Evolutionary conservation across 2,797 vertebrate species (phyloP).

Genomic region (Platalea minor): DNA sequence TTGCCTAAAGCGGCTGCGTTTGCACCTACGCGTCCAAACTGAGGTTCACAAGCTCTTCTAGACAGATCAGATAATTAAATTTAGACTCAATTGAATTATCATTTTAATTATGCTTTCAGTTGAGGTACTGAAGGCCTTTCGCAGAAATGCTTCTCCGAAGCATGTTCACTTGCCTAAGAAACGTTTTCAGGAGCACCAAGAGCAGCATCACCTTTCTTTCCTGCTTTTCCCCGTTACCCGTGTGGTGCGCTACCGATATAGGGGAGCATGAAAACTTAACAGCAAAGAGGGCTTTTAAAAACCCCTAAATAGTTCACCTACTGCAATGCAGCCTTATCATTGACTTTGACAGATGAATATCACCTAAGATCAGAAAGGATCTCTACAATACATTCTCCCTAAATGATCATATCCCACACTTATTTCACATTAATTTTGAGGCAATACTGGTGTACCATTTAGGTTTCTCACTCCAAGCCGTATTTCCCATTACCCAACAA

Average conservation of each 20-base stretch:
- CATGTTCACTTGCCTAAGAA: background rate
- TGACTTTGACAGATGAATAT: background rate
- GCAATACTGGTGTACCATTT: rapidly evolving
- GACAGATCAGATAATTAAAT: background rate
- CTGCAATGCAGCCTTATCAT: background rate
- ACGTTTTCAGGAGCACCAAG: background rate
- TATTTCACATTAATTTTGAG: rapidly evolving
- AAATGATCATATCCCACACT: rapidly evolving
- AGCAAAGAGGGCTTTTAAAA: background rate
- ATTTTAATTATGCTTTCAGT: background rate
- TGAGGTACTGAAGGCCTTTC: background rate
- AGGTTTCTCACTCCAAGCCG: background rate
- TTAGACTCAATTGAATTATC: background rate
- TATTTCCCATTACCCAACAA: background rate
- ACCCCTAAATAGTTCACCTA: background rate
- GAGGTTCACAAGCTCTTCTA: background rate
- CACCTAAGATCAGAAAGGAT: background rate
- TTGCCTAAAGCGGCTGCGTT: rapidly evolving
- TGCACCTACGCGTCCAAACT: background rate
- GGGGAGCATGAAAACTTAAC: background rate
- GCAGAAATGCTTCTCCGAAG: background rate
- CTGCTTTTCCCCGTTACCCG: rapidly evolving
- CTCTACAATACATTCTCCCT: background rate
- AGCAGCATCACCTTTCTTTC: background rate
- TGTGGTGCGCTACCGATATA: rapidly evolving